A percentile compares a stretch with the other conserved stretches of the same genome.
Conservation (phyloP, 2,888 invertebrate genomes). For the Campopleginae sp. region DNA sequence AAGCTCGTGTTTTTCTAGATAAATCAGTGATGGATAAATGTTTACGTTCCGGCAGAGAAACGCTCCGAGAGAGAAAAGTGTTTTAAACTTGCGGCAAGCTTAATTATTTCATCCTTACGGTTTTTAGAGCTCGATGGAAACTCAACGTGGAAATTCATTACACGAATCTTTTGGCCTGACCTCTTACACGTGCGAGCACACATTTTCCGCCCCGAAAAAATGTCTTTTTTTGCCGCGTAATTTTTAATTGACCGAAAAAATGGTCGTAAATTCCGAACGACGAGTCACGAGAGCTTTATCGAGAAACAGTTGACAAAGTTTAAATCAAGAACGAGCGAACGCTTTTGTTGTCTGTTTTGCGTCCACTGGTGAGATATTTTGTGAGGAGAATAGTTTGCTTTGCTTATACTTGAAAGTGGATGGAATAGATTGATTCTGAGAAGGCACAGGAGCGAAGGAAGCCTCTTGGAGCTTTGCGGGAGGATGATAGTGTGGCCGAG, state of each 20-base stretch:
- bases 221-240: not conserved
- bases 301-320: slow-evolving; percentile 1
- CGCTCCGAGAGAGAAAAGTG: not conserved
- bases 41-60: slow-evolving; percentile 3
- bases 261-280: no score
- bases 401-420: slow-evolving; percentile 41
- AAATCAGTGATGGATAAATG: not conserved
- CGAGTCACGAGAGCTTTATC: no score
- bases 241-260: no score
- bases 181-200: not conserved
- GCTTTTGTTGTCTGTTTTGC: not conserved
- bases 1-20: not conserved
- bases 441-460: slow-evolving; percentile 29
- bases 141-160: not conserved
- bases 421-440: slow-evolving; percentile 58
- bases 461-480: not conserved
- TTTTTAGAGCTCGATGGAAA: not conserved
- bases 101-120: not conserved
- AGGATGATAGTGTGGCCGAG: not conserved
- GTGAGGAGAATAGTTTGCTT: slow-evolving; percentile 4
- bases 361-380: slow-evolving; percentile 17
- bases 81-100: not conserved
- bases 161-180: not conserved
- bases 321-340: not conserved
- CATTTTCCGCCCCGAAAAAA: not conserved